Evolutionary conservation across 2,797 vertebrate species (phyloP).

Genomic region (Orestias chungarensis): DNA sequence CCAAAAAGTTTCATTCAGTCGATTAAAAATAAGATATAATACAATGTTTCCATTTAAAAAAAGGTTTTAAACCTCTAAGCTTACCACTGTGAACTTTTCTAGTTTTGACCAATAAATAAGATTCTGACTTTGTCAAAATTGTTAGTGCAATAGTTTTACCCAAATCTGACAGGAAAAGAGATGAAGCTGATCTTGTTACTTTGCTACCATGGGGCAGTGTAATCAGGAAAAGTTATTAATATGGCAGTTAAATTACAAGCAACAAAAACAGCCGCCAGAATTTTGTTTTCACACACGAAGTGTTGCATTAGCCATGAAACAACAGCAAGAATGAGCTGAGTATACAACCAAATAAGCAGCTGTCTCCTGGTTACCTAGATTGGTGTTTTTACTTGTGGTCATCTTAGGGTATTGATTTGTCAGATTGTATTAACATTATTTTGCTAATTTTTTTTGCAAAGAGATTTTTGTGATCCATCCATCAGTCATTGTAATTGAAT

Average conservation of each 20-base stretch:
- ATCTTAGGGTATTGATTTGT: neutral
- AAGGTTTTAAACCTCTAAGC: neutral
- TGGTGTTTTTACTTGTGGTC: neutral
- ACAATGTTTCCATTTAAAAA: neutral
- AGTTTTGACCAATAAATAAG: neutral
- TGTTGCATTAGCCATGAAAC: neutral
- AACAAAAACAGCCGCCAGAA: too few relatives aligned
- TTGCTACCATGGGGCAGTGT: neutral
- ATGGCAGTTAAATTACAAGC: neutral
- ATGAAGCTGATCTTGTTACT: neutral
- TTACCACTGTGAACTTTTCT: neutral
- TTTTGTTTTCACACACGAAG: neutral
- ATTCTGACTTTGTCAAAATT: neutral
- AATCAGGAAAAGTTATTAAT: neutral
- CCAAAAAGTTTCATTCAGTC: neutral
- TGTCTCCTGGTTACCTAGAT: neutral
- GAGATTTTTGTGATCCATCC: neutral
- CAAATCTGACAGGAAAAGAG: neutral
- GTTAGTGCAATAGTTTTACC: accelerated
- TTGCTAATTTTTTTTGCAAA: neutral
- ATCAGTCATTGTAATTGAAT: neutral
- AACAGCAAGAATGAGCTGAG: neutral
- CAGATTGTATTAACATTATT: too few relatives aligned
- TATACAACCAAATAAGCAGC: neutral
- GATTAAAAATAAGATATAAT: neutral